A percentile compares a stretch with the other conserved stretches of the same genome.
phyloP scores from a whole-genome alignment of 2,797 vertebrate species.

The Pyrocephalus nanus region DNA sequence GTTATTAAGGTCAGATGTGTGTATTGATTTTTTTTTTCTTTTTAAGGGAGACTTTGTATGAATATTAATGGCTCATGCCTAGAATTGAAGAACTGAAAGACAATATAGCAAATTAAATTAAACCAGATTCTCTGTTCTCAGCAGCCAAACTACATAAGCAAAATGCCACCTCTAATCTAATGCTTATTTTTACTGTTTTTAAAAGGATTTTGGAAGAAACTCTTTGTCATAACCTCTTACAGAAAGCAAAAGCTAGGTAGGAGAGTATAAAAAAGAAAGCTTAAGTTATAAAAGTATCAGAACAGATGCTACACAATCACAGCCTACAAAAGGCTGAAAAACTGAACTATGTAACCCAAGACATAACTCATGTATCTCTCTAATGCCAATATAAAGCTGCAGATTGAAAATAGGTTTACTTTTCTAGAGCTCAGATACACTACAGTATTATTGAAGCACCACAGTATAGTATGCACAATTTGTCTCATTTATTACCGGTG shows the following conservation, averaged over 20 bases:
- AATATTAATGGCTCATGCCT: slow-evolving; percentile 23
- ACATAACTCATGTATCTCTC: not conserved
- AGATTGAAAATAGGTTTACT: slow-evolving; percentile 1
- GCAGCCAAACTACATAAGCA: not conserved
- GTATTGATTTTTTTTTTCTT: slow-evolving; percentile 40
- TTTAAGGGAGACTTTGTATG: slow-evolving; percentile 26
- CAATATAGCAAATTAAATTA: not conserved
- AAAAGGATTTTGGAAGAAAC: not conserved
- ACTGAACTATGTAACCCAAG: not conserved
- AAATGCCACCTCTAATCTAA: not conserved
- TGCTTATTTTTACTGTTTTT: not conserved
- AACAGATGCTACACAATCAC: not conserved
- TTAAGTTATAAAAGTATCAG: not conserved
- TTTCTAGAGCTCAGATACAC: not conserved
- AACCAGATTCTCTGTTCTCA: not conserved
- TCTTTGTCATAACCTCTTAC: not conserved
- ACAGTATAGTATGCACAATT: not conserved
- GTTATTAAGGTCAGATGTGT: slow-evolving; percentile 17
- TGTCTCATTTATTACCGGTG: not conserved
- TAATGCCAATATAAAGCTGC: not conserved
- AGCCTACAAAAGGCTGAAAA: not conserved
- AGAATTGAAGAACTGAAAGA: not conserved
- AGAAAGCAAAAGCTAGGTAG: not conserved
- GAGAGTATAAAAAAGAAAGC: not conserved
- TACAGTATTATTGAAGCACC: not conserved